Evolutionary conservation across 2,888 invertebrate genomes (phyloP).

Genomic region (Hylaea fasciaria): DNA sequence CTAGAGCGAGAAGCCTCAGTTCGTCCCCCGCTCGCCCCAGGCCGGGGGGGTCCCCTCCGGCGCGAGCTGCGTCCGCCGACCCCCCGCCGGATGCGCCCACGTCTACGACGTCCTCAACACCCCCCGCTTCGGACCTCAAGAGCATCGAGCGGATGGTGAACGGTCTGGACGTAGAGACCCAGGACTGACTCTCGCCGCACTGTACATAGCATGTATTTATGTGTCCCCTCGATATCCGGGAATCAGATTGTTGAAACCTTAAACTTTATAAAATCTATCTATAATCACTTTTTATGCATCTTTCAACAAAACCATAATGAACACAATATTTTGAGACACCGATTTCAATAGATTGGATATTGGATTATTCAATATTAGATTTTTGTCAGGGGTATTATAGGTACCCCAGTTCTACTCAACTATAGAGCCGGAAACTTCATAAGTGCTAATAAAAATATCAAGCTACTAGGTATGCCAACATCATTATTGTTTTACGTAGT

Average conservation of each 20-base stretch:
- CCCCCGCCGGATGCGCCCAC: slow-evolving; percentile 84
- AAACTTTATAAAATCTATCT: not conserved
- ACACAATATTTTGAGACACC: no score
- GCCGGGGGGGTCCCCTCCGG: slow-evolving; percentile 70
- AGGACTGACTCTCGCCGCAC: slow-evolving; percentile 73
- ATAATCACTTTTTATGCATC: no score
- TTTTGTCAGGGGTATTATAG: no score
- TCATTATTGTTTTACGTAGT: no score
- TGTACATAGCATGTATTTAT: slow-evolving; percentile 83
- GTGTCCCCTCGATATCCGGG: slow-evolving; percentile 51
- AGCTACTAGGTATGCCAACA: no score
- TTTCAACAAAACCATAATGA: no score
- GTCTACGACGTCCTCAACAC: slow-evolving; percentile 82
- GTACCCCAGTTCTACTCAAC: no score
- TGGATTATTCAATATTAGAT: no score
- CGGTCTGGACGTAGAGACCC: slow-evolving; percentile 94
- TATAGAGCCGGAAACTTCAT: no score
- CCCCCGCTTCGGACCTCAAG: slow-evolving; percentile 93
- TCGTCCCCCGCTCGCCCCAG: slow-evolving; percentile 83
- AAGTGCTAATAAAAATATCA: no score
- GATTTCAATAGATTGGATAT: no score
- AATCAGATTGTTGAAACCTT: slow-evolving; percentile 21
- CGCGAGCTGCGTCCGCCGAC: slow-evolving; percentile 81
- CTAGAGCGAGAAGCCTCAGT: slow-evolving; percentile 87
- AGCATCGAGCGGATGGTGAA: slow-evolving; percentile 99